Conservation (phyloP, 2,113 vertebrate species). For the Mastomys natalensis region DNA sequence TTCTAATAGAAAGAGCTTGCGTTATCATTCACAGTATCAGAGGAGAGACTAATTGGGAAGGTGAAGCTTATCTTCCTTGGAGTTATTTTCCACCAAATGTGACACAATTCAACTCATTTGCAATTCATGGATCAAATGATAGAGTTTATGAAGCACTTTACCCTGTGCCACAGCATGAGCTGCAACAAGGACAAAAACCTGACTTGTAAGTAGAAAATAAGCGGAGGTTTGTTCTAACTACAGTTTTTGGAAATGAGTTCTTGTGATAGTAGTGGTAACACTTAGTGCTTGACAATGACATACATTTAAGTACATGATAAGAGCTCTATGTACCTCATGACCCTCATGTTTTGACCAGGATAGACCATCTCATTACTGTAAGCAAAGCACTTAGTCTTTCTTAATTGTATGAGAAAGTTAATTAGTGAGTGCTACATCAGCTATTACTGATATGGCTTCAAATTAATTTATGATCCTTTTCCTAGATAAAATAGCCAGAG, state of each 20-base stretch:
- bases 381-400: background rate
- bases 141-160: constrained; percentile 87
- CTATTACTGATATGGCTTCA: background rate
- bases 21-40: constrained; percentile 83
- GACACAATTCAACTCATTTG: constrained; percentile 88
- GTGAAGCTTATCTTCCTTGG: constrained; percentile 87
- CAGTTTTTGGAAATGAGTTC: background rate
- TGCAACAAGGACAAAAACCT: constrained; percentile 84
- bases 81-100: constrained; percentile 85
- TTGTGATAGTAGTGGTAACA: background rate
- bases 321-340: background rate
- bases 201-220: constrained; percentile 87
- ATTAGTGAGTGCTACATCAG: background rate
- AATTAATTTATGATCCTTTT: constrained; percentile 24
- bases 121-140: constrained; percentile 86
- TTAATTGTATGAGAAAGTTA: background rate
- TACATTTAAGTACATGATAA: background rate
- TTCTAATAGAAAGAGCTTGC: constrained; percentile 82
- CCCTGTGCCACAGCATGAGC: constrained; percentile 82
- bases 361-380: background rate
- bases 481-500: background rate
- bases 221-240: background rate
- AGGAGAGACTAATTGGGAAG: constrained; percentile 84
- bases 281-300: background rate
- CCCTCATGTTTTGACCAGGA: background rate